Evolutionary conservation across 2,113 vertebrate genomes (phyloP), one percentile per base, ranked within the genome.

Genomic region (Craseonycteris thonglongyai): DNA sequence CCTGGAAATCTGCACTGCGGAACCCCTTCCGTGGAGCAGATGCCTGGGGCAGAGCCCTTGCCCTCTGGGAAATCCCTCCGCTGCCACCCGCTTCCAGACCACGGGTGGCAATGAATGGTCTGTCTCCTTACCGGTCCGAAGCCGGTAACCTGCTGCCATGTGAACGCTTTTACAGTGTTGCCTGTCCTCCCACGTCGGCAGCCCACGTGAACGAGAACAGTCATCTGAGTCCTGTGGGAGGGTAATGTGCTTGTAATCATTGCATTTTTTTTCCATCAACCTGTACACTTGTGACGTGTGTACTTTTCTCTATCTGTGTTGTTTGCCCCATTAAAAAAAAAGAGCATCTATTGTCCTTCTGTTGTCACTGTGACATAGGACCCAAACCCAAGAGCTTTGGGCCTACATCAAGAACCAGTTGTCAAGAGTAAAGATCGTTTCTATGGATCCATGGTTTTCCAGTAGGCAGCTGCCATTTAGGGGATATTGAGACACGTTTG

Each of bases 171-270:
- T 75, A 54, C 49, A 47, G 33, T 7, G 14, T 24, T 4, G 33
- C 7, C 1, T 30, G 0, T 19, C 5, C 0, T 0, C 26, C 80
- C 24, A 28, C 42, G 5, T 45, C 54, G 47, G 0, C 22, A 5
- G 30, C 19, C 15, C 49, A 14, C 18, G 49, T 51, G 15, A 51
- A 19, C n/a, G n/a, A n/a, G n/a, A n/a, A n/a, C n/a, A n/a, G n/a
- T n/a, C n/a, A n/a, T n/a, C n/a, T n/a, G n/a, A n/a, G n/a, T n/a
- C n/a, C n/a, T n/a, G n/a, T n/a, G n/a, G n/a, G n/a, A n/a, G n/a
- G n/a, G n/a, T n/a, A n/a, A n/a, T n/a, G n/a, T n/a, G n/a, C n/a
- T n/a, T n/a, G n/a, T n/a, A n/a, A n/a, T n/a, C n/a, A n/a, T n/a
- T n/a, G n/a, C 49, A 19, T 51, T 14, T 6, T n/a, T n/a, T 30